A percentile compares a stretch with the other conserved stretches of the same genome.
phyloP scores from a whole-genome alignment of 1,140 invertebrate species.

The Octopus bimaculoides region DNA sequence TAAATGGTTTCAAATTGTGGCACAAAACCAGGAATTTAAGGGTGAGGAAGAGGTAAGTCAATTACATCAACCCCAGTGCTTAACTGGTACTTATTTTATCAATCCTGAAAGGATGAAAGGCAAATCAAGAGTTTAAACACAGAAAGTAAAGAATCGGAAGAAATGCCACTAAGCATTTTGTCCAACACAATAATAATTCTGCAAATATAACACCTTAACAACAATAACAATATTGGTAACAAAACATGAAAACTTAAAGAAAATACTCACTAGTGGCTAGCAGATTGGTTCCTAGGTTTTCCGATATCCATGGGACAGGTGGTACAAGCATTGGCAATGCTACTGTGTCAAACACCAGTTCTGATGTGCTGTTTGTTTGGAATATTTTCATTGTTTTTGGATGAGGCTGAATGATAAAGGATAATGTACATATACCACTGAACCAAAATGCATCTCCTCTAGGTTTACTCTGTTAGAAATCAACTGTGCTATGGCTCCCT shows the following conservation, averaged over 20 bases:
- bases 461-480: too few relatives aligned
- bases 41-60: too few relatives aligned
- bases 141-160: background rate
- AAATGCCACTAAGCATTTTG: background rate
- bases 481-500: too few relatives aligned
- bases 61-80: too few relatives aligned
- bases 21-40: too few relatives aligned
- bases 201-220: too few relatives aligned
- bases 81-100: too few relatives aligned
- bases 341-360: slow-evolving; percentile 70
- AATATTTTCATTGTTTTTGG: slow-evolving; percentile 71
- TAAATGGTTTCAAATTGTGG: too few relatives aligned
- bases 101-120: background rate
- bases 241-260: background rate
- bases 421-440: background rate
- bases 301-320: slow-evolving; percentile 76
- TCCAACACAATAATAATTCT: too few relatives aligned
- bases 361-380: slow-evolving; percentile 61
- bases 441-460: too few relatives aligned
- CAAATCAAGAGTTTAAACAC: background rate
- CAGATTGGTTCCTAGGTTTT: slow-evolving; percentile 73
- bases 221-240: background rate
- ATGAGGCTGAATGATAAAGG: slow-evolving; percentile 70
- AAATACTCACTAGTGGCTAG: slow-evolving; percentile 64
- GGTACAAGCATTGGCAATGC: slow-evolving; percentile 76